Evolutionary conservation across 2,888 invertebrate species (phyloP).

Genomic region (Drosophila pegasa): DNA sequence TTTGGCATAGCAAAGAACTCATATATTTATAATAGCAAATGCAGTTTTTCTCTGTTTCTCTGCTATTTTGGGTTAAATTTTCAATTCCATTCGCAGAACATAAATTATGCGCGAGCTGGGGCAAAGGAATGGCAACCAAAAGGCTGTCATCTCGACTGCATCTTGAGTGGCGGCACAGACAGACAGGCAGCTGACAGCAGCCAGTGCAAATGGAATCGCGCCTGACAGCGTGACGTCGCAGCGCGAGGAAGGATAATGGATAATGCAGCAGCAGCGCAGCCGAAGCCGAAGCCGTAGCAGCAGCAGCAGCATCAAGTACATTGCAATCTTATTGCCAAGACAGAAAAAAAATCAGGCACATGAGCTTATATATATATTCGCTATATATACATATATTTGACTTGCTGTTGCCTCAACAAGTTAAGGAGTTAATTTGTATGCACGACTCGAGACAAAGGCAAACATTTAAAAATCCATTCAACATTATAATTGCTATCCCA

Average conservation of each 20-base stretch:
- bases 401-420: conserved; percentile 32
- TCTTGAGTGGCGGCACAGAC: conserved; percentile 41
- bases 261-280: conserved; percentile 14
- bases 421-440: conserved; percentile 49
- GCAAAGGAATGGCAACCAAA: conserved; percentile 57
- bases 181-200: conserved; percentile 55
- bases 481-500: conserved; percentile 44
- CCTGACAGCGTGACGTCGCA: conserved; percentile 17
- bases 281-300: conserved; percentile 10
- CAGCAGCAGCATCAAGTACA: conserved; percentile 31
- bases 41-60: not conserved
- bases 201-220: conserved; percentile 70
- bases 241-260: conserved; percentile 37
- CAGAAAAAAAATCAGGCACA: conserved; percentile 19
- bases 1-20: conserved; percentile 9
- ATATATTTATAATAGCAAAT: conserved; percentile 21
- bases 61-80: conserved; percentile 22
- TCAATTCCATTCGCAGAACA: conserved; percentile 42
- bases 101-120: conserved; percentile 42
- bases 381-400: conserved; percentile 28
- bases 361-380: conserved; percentile 1
- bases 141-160: conserved; percentile 70
- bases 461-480: conserved; percentile 27
- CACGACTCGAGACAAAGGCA: conserved; percentile 2
- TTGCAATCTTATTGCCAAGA: conserved; percentile 20